Evolutionary conservation across 2,888 invertebrate genomes (phyloP), one percentile per base, ranked within the genome.

Genomic region (Lamellibrachia satsuma): DNA sequence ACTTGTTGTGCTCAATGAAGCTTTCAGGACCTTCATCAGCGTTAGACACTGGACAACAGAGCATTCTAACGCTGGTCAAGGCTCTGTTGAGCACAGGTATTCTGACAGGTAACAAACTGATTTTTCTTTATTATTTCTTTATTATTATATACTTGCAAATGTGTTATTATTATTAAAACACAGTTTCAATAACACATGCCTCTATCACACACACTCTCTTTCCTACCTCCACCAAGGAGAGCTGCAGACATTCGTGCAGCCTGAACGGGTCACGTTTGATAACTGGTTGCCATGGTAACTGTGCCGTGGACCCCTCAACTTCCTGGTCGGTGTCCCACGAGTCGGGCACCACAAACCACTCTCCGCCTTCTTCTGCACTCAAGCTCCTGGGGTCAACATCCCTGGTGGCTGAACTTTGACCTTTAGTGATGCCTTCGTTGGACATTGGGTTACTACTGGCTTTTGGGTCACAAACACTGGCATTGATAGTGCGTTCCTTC

Each of bases 171-270:
- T 3, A 75, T 75, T 22, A 22, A 75, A 6, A 22, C 6, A 75
- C 15, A 75, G 0, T 60, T 15, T 22, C 60, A 60, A 60, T 22
- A 11, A 11, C 75, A 55, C 55, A 55, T 55, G 75, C 75, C 75
- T n/a, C 75, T 22, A 1, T 75, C 75, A 75, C 75, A 75, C 75
- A 75, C 55, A 3, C 22, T 15, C 75, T 75, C 75, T 92, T 27
- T 39, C 92, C 91, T 39, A 93, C 93, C 92, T 93, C 93, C 90
- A 93, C 93, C 22, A 92, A 90, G 11, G 93, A 75, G 11, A 93
- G 91, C n/a, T 93, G 93, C 7, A 93, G 92, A 52, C 91, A 90
- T 39, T 93, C 93, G 8, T 92, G 90, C 52, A 93, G 93, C 39
- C 55, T 91, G 51, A 57, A 90, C 6, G 93, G 93, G 60, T 93